These are phyloP conservation scores for Murina feae DNA, from an alignment of 2,113 vertebrate species.

Conservation along the genomic window DNA sequence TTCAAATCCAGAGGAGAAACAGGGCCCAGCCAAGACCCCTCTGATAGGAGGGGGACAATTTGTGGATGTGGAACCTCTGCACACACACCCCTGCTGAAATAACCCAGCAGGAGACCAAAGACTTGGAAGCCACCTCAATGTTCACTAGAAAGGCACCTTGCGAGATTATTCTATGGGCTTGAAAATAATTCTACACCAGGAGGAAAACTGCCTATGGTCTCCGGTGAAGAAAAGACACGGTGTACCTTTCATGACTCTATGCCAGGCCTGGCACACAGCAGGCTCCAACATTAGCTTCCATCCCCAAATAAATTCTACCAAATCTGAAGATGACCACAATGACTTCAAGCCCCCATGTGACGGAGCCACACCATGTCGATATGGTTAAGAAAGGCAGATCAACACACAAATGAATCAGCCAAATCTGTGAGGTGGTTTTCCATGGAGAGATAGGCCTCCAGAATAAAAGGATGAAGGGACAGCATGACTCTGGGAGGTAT, in stretches of 20 bases:
- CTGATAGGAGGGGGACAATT: accelerated
- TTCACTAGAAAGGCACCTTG: accelerated
- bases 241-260: background rate
- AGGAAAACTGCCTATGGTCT: background rate
- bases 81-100: accelerated
- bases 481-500: background rate
- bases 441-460: background rate
- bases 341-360: background rate
- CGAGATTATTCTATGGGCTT: accelerated
- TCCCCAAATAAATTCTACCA: background rate
- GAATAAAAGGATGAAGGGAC: background rate
- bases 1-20: background rate
- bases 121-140: background rate
- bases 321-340: background rate
- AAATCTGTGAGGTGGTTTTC: background rate
- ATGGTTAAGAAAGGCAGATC: background rate
- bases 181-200: no score
- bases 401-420: no score
- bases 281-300: background rate
- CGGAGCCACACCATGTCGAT: accelerated
- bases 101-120: background rate
- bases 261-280: background rate
- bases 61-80: background rate
- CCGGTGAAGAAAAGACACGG: background rate
- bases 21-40: background rate